These are phyloP conservation scores for Athene noctua DNA, from an alignment of 2,113 vertebrate species.

Conservation along the genomic window DNA sequence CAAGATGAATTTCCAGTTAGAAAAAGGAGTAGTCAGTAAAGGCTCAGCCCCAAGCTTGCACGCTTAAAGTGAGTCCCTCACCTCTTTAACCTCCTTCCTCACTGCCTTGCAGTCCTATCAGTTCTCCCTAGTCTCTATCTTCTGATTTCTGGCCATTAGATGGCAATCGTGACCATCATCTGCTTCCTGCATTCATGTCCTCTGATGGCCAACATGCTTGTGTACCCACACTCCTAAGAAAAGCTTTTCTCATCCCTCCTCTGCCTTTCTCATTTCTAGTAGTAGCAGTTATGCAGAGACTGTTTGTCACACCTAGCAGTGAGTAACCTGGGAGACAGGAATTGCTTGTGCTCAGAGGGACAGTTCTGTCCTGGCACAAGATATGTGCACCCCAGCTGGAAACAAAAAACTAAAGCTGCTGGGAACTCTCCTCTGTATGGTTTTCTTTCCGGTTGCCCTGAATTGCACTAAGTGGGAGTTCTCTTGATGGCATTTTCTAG, in stretches of 20 bases:
- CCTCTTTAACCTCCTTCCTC: neutral
- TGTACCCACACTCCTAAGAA: accelerated
- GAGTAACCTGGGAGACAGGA: neutral
- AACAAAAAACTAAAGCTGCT: neutral
- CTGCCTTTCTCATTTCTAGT: neutral
- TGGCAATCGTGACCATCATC: neutral
- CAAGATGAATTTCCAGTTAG: neutral
- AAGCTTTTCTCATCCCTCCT: neutral
- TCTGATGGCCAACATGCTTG: neutral
- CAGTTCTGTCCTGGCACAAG: neutral
- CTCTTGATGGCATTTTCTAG: neutral
- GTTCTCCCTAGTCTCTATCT: neutral
- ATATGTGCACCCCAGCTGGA: neutral
- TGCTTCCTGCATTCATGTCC: accelerated
- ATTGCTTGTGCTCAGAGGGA: neutral
- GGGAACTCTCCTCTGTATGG: neutral
- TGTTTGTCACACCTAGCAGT: neutral
- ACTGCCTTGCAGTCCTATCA: accelerated
- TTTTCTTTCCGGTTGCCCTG: neutral
- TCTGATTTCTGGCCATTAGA: slow-evolving; percentile 14
- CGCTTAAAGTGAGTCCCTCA: neutral
- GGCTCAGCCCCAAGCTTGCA: neutral
- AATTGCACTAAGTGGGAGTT: neutral
- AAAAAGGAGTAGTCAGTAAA: neutral
- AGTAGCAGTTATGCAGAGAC: neutral